A percentile compares a stretch with the other conserved stretches of the same genome.
phyloP scores from a whole-genome alignment of 2,113 vertebrate genomes.

The Gorilla gorilla region DNA sequence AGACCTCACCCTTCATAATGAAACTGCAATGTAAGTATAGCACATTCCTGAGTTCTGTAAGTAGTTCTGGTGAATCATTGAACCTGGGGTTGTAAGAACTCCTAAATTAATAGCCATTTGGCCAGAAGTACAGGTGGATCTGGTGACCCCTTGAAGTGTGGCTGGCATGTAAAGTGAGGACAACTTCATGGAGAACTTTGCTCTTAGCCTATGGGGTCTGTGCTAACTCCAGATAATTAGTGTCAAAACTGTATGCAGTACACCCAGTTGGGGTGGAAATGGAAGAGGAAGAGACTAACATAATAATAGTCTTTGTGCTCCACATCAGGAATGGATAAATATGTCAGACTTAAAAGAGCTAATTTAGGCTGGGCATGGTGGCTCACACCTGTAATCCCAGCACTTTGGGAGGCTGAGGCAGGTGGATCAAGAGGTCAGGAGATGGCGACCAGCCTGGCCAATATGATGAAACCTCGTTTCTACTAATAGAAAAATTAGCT shows the following conservation, averaged over 20 bases:
- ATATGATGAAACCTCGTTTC: too few relatives aligned
- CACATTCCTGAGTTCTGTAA: not conserved
- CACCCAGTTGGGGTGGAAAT: not conserved
- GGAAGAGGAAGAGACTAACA: not conserved
- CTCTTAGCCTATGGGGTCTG: not conserved
- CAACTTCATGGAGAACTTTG: not conserved
- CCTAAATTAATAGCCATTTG: not conserved
- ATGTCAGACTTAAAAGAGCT: not conserved
- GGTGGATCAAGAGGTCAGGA: too few relatives aligned
- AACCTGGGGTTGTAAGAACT: not conserved
- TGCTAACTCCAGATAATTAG: not conserved
- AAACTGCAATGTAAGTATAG: not conserved
- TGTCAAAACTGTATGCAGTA: not conserved
- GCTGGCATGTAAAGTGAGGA: not conserved
- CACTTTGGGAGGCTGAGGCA: too few relatives aligned
- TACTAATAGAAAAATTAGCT: too few relatives aligned
- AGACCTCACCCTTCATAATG: not conserved
- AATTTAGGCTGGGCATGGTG: too few relatives aligned
- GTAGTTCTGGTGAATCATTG: not conserved
- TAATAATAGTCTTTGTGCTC: not conserved
- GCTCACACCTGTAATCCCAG: too few relatives aligned
- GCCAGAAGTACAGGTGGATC: not conserved
- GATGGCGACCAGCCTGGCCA: too few relatives aligned
- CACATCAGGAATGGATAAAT: not conserved
- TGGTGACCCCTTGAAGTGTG: not conserved